These are phyloP conservation scores for Rattus rattus DNA, from an alignment of 2,113 vertebrate species.

Conservation along the genomic window DNA sequence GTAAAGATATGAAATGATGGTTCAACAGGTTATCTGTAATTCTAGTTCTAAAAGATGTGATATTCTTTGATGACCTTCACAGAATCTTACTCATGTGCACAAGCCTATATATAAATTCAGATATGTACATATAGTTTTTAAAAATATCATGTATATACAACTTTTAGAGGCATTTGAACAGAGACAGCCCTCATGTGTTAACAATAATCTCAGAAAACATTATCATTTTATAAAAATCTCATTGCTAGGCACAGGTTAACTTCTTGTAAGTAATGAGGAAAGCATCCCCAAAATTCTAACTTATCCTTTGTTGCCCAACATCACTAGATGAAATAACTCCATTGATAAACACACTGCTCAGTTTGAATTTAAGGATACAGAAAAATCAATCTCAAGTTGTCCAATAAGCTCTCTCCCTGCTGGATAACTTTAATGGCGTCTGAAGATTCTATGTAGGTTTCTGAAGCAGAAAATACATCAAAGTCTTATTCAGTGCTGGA, in stretches of 20 bases:
- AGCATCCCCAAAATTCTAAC: neutral
- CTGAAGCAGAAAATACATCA: neutral
- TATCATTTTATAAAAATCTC: neutral
- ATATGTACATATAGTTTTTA: neutral
- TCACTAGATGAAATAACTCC: neutral
- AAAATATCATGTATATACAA: neutral
- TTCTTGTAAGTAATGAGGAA: neutral
- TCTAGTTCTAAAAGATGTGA: neutral
- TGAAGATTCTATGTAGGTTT: neutral
- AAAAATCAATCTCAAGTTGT: neutral
- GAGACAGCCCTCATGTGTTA: neutral
- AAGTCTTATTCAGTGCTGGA: neutral
- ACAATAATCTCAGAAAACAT: neutral
- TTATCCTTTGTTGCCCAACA: neutral
- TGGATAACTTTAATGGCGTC: neutral
- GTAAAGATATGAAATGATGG: neutral
- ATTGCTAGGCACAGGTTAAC: neutral
- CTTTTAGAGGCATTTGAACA: neutral
- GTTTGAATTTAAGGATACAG: neutral
- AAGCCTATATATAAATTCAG: neutral
- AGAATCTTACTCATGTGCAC: neutral
- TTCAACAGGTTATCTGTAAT: neutral
- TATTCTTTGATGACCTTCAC: neutral
- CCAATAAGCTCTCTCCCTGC: neutral
- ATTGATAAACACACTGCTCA: neutral